Percentiles rank a stretch among this genome's conserved stretches.
Conservation (phyloP, 2,888 invertebrate genomes). For the Drosophila antonietae region DNA sequence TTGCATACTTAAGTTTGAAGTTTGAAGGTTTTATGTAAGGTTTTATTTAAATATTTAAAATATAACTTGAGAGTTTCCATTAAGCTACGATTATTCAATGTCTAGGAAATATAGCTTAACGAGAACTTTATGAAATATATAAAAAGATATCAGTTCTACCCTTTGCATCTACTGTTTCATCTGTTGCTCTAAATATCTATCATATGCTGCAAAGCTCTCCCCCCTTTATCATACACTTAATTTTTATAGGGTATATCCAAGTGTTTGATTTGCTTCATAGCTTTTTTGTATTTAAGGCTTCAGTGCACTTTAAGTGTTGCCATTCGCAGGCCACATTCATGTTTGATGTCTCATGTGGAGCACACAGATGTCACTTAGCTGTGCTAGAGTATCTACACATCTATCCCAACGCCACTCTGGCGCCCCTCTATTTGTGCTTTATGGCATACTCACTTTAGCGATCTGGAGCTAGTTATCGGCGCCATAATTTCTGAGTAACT, state of each 20-base stretch:
- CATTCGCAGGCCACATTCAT: constrained; percentile 49
- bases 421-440: constrained; percentile 16
- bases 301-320: constrained; percentile 18
- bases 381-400: constrained; percentile 5
- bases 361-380: constrained; percentile 34
- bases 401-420: constrained; percentile 5
- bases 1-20: not conserved
- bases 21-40: not conserved
- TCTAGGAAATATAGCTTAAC: not conserved
- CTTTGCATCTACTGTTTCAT: not conserved
- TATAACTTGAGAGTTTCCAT: not conserved
- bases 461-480: constrained; percentile 40
- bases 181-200: not conserved
- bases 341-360: constrained; percentile 67
- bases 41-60: not conserved
- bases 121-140: not conserved
- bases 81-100: not conserved
- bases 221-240: not conserved
- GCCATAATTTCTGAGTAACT: constrained; percentile 69
- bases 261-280: not conserved
- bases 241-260: constrained; percentile 2
- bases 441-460: constrained; percentile 22
- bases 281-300: constrained; percentile 16
- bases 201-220: not conserved
- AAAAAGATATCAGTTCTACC: too few species aligned